Evolutionary conservation across 2,888 invertebrate genomes (phyloP).

Genomic region (Ophioninae sp.): DNA sequence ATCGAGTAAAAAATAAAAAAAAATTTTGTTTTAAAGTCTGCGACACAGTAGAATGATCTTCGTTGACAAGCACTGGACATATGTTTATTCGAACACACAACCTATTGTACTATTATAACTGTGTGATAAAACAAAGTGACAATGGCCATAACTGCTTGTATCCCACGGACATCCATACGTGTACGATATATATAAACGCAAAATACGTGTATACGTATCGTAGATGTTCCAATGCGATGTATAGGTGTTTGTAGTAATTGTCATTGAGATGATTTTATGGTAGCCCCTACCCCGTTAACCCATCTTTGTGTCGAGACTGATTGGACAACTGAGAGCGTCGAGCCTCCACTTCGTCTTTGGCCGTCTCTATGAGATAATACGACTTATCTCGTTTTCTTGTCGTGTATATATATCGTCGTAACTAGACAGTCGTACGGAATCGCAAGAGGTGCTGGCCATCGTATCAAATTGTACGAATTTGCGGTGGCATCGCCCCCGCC

Average conservation of each 20-base stretch:
- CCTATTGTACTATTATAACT: not conserved
- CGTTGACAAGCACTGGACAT: not conserved
- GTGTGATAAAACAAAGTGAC: not conserved
- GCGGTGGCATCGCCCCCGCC: slow-evolving; percentile 61
- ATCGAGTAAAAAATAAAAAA: not conserved
- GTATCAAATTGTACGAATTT: slow-evolving; percentile 49
- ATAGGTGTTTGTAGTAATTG: slow-evolving; percentile 69
- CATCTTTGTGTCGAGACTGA: slow-evolving; percentile 74
- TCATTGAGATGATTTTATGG: slow-evolving; percentile 73
- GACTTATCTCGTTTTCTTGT: slow-evolving; percentile 61
- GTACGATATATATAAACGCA: not conserved
- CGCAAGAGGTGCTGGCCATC: slow-evolving; percentile 65
- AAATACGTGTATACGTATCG: not conserved
- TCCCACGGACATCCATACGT: slow-evolving; percentile 9
- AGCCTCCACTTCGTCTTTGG: slow-evolving; percentile 61
- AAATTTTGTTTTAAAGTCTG: not conserved
- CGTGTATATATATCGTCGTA: slow-evolving; percentile 8
- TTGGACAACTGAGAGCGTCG: slow-evolving; percentile 69
- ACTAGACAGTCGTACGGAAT: slow-evolving; percentile 45
- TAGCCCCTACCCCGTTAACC: slow-evolving; percentile 70
- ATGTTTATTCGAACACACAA: too few relatives aligned
- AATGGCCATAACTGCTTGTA: slow-evolving; percentile 3
- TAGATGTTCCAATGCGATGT: slow-evolving; percentile 32
- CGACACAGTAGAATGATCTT: not conserved
- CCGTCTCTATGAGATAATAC: slow-evolving; percentile 75